Base-by-base conservation (phyloP, 2,797 vertebrate genomes). In the Antrozous pallidus region DNA sequence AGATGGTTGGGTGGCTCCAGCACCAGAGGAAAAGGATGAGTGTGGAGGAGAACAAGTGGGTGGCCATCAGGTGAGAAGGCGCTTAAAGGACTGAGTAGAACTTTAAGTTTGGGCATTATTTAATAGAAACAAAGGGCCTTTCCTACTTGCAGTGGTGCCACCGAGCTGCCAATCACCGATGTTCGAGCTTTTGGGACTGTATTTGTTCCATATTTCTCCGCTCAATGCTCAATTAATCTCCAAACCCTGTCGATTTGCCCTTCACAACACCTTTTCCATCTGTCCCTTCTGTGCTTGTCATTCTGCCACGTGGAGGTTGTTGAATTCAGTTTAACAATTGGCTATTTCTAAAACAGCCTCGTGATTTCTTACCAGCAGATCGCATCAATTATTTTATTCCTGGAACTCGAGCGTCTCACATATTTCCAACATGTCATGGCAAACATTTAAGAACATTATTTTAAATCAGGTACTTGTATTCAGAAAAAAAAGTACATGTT, bases 231-330 rank as follows among this genome's bases (percentile, higher is more conserved):
- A 96, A 93, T 96, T 95, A 97, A 93, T 96, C 93, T 95, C 88
- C 79, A 90, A 95, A 96, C 74, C 78, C 96, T 87, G 96, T 85
- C 73, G 89, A 95, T 93, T 80, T 96, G 95, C 95, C 95, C 96
- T 96, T 94, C 31, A 7, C 69, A 67, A 79, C 95, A 92, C 95
- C 92, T 88, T 95, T 91, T 42, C 97, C 97, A 97, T 97, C 97
- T 97, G 97, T 96, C 79, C 96, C 96, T 92, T 97, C 97, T 97
- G 96, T 96, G 94, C 95, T 79, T 97, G 95, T 95, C 96, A 95
- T 86, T 86, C 93, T 95, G 95, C 94, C 95, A 95, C 88, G 88
- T 90, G 28, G 92, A 94, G 90, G 81, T 92, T 94, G 94, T 65
- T 90, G 85, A 87, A 94, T 92, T 95, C 78, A 77, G 65, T 47